Percentiles rank a stretch among this genome's conserved stretches.
These are phyloP conservation scores for Neomonachus schauinslandi DNA, from an alignment of 2,113 vertebrate genomes.

Conservation along the genomic window DNA sequence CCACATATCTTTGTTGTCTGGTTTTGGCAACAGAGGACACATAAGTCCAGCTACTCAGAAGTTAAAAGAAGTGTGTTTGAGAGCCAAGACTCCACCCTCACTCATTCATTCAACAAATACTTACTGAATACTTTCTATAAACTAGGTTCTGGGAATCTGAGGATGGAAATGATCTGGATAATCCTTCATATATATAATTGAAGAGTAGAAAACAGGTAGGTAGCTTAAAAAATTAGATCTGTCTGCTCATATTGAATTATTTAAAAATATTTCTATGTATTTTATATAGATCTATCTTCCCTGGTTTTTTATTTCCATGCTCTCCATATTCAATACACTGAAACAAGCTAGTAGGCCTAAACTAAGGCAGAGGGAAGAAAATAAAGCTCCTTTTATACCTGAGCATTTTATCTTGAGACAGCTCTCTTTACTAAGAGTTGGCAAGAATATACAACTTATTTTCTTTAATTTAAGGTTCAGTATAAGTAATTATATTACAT, in stretches of 20 bases:
- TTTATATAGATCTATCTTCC: neutral
- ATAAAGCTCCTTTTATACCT: neutral
- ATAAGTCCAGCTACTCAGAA: neutral
- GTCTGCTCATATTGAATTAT: neutral
- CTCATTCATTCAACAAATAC: neutral
- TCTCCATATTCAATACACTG: neutral
- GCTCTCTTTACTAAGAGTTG: neutral
- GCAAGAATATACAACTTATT: neutral
- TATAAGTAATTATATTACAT: neutral
- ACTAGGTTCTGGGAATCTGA: neutral
- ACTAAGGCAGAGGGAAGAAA: neutral
- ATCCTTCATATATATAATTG: neutral
- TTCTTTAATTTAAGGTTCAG: slow-evolving; percentile 7
- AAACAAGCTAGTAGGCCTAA: neutral
- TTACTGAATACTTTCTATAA: neutral
- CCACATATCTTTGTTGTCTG: neutral
- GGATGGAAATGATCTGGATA: neutral
- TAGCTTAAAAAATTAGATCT: slow-evolving; percentile 20
- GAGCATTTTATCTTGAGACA: slow-evolving; percentile 4
- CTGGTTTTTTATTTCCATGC: neutral
- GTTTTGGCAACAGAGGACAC: neutral
- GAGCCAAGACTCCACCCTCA: neutral
- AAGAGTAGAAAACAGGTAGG: neutral
- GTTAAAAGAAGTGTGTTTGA: neutral
- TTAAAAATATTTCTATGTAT: neutral